A percentile compares a stretch with the other conserved stretches of the same genome.
These are phyloP conservation scores for Drosophila fuyamai DNA, from an alignment of 1,140 invertebrate species.

Conservation along the genomic window DNA sequence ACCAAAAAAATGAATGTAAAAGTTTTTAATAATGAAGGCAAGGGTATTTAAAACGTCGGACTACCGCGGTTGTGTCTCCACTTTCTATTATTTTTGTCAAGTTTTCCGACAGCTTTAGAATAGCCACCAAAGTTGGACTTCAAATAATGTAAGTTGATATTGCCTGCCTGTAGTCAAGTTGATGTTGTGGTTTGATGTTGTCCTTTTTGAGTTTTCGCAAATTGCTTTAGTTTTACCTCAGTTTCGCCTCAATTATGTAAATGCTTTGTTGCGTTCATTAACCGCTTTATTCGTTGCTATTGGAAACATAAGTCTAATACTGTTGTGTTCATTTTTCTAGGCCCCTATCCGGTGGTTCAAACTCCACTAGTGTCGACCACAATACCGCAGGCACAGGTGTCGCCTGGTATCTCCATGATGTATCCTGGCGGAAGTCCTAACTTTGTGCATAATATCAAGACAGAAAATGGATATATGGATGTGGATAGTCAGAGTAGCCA, in stretches of 20 bases:
- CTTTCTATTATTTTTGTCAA: constrained; percentile 15
- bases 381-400: constrained; percentile 25
- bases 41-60: constrained; percentile 31
- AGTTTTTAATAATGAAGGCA: neutral
- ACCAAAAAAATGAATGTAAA: neutral
- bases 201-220: constrained; percentile 54
- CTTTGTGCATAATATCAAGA: constrained; percentile 53
- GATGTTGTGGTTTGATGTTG: constrained; percentile 49
- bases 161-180: constrained; percentile 28
- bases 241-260: constrained; percentile 42
- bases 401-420: constrained; percentile 5
- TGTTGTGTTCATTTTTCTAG: constrained; percentile 25
- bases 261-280: constrained; percentile 57
- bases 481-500: constrained; percentile 47
- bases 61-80: constrained; percentile 12
- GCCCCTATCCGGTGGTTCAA: constrained; percentile 13
- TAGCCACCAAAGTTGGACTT: constrained; percentile 27
- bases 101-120: constrained; percentile 3
- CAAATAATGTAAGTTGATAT: constrained; percentile 47
- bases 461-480: constrained; percentile 40
- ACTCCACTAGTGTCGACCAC: constrained; percentile 24
- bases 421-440: constrained; percentile 31
- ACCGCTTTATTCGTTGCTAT: constrained; percentile 30
- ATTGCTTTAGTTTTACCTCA: constrained; percentile 39
- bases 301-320: constrained; percentile 20